Evolutionary conservation across 2,797 vertebrate species (phyloP).

Genomic region (Enteromius anoplus): DNA sequence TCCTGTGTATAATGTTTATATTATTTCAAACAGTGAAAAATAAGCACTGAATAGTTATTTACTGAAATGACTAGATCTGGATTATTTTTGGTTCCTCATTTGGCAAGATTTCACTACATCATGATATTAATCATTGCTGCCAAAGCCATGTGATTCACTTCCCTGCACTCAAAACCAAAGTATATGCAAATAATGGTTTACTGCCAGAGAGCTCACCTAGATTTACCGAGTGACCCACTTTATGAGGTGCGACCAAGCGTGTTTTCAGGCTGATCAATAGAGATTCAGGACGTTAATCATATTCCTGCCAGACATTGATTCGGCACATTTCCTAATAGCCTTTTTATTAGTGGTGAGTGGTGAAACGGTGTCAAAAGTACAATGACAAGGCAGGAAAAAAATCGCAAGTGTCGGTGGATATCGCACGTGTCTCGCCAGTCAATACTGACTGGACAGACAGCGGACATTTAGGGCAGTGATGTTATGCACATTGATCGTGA

Average conservation of each 20-base stretch:
- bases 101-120: constrained; percentile 25
- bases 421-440: constrained; percentile 49
- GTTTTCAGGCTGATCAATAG: constrained; percentile 26
- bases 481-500: constrained; percentile 55
- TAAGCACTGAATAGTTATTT: background rate
- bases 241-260: constrained; percentile 58
- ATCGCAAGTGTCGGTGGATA: constrained; percentile 22
- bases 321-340: background rate
- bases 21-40: background rate
- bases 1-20: background rate
- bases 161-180: constrained; percentile 21
- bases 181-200: constrained; percentile 30
- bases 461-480: constrained; percentile 55
- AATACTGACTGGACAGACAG: constrained; percentile 47
- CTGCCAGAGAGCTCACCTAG: background rate
- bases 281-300: background rate
- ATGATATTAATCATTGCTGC: background rate
- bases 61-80: background rate
- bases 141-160: constrained; percentile 15
- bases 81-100: constrained; percentile 14
- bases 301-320: constrained; percentile 2
- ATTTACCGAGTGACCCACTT: constrained; percentile 35
- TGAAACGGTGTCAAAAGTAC: background rate
- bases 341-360: background rate
- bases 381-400: constrained; percentile 34